Base-by-base conservation (phyloP, 2,797 vertebrate species). In the Hirundo rustica region DNA sequence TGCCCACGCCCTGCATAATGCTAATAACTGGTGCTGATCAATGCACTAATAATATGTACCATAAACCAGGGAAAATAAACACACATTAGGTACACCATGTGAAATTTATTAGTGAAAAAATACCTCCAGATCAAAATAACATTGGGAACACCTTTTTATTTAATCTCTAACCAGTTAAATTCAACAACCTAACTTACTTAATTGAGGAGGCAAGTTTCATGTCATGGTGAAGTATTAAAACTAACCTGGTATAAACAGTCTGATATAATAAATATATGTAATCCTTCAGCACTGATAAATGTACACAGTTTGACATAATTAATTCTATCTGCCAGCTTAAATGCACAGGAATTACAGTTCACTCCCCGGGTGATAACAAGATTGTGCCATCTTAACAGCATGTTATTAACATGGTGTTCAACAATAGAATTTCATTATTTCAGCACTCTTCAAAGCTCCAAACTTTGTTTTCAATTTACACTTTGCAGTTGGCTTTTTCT, bases 1-100 rank as follows among this genome's bases (percentile, higher is more conserved):
- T 36, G 45, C 4, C 10, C 13, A 48, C 0, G 1, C 12, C 4
- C 66, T 70, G 25, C 2, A 2, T 58, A 83, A 74, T 38, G 30
- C 11, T 48, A 47, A 47, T 40, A 53, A 62, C 15, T 13, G 21
- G 5, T 55, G 9, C 21, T 77, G 30, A n/a, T 84, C 66, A 68
- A 72, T 29, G 17, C 16, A 32, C 55, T 40, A 21, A 40, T 14
- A 78, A 81, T 88, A 65, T 54, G 10, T 65, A 29, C 22, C 7
- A 16, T 26, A 57, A 73, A 12, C 12, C 36, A 85, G 29, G n/a
- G 40, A 70, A 89, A 78, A 82, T 36, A 81, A 89, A 48, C 7
- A 13, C 13, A 38, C 11, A 70, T n/a, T 22, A 48, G n/a, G 18
- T 30, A 45, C 18, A 66, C 18, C 0, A 0, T 62, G 6, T 20